Percentiles rank a stretch among this genome's conserved stretches.
Evolutionary conservation across 2,797 vertebrate species (phyloP).

Genomic region (Girardinus metallicus): DNA sequence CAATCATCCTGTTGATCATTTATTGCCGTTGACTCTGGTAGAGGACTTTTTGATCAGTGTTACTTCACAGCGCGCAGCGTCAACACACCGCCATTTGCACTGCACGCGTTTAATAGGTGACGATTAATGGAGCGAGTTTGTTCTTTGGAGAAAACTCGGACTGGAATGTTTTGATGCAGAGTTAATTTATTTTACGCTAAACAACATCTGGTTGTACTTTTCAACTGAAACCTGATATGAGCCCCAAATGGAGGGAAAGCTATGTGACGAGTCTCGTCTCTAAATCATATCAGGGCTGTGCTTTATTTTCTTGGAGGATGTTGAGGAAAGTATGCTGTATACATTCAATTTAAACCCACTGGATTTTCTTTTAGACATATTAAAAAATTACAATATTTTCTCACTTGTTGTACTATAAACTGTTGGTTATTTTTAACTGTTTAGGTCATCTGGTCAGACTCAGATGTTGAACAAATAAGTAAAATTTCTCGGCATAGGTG

Average conservation of each 20-base stretch:
- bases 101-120: background rate
- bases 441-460: background rate
- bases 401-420: background rate
- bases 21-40: background rate
- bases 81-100: background rate
- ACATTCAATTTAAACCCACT: background rate
- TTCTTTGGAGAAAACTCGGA: background rate
- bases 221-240: background rate
- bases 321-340: background rate
- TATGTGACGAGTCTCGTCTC: background rate
- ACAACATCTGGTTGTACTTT: conserved; percentile 23
- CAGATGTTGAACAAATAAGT: background rate
- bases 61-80: background rate
- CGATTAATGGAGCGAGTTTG: background rate
- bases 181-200: background rate
- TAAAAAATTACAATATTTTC: background rate
- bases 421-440: background rate
- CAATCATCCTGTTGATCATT: background rate
- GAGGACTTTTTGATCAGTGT: background rate
- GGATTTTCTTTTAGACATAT: background rate
- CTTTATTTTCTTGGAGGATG: background rate
- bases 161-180: conserved; percentile 1
- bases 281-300: background rate
- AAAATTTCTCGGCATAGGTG: background rate
- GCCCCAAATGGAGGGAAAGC: background rate